A percentile compares a stretch with the other conserved stretches of the same genome.
These are phyloP conservation scores for Halcyon senegalensis DNA, from an alignment of 2,113 vertebrate genomes.

Conservation along the genomic window DNA sequence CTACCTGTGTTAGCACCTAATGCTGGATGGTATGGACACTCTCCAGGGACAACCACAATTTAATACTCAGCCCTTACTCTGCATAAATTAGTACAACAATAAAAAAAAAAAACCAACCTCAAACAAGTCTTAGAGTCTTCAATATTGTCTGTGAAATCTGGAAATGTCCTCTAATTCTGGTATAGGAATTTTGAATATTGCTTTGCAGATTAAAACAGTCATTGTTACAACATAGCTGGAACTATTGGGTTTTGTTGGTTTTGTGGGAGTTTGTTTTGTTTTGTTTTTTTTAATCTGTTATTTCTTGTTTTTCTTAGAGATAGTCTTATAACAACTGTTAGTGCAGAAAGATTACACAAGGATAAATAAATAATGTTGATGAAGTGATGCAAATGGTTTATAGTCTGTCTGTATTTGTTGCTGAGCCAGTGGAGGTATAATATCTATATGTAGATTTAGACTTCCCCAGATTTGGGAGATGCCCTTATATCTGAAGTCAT, in stretches of 20 bases:
- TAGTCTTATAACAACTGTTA: background rate
- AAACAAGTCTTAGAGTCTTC: background rate
- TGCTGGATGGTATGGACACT: background rate
- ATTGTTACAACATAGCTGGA: background rate
- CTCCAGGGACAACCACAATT: background rate
- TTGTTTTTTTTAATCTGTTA: background rate
- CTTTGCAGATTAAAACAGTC: background rate
- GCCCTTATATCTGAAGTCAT: background rate
- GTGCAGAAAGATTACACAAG: background rate
- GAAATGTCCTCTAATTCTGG: background rate
- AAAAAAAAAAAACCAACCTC: background rate
- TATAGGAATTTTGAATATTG: background rate
- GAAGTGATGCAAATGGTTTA: background rate
- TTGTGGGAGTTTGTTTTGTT: no score
- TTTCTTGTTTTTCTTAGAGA: background rate
- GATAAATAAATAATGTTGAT: background rate
- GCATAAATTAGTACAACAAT: background rate
- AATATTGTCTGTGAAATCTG: background rate
- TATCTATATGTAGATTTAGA: background rate
- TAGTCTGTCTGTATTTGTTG: background rate
- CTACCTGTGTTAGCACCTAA: background rate
- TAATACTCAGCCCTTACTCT: background rate
- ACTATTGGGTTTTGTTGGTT: rapidly evolving
- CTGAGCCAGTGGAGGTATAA: background rate
- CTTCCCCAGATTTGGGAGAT: background rate